These are phyloP conservation scores for Venusia cambrica DNA, from an alignment of 2,888 invertebrate genomes.

Conservation along the genomic window DNA sequence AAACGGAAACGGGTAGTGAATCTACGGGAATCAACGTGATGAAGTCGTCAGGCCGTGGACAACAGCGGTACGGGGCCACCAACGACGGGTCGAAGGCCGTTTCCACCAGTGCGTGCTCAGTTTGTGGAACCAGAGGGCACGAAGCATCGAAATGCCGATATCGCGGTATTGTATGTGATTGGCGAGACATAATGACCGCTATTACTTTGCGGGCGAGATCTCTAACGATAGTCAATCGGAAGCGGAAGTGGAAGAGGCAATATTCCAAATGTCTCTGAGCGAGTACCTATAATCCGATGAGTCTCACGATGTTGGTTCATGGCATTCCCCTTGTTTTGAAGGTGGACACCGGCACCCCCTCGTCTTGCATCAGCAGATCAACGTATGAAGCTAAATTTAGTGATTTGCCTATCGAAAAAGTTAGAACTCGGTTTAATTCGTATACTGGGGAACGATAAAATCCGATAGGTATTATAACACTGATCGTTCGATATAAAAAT, in stretches of 20 bases:
- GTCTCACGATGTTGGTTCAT: not conserved
- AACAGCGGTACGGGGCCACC: too few relatives aligned
- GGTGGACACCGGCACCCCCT: not conserved
- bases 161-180: conserved; percentile 13
- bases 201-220: too few relatives aligned
- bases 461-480: not conserved
- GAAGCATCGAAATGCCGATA: too few relatives aligned
- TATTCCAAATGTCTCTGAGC: conserved; percentile 6
- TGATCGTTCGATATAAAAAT: not conserved
- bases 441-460: conserved; percentile 7
- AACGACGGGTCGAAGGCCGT: too few relatives aligned
- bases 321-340: not conserved
- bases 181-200: too few relatives aligned
- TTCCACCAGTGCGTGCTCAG: too few relatives aligned
- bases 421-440: conserved; percentile 6
- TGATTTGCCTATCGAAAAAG: not conserved
- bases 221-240: conserved; percentile 17
- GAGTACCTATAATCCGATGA: conserved; percentile 6
- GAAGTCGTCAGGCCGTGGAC: conserved; percentile 8
- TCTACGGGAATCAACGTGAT: not conserved
- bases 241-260: conserved; percentile 14
- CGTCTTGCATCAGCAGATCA: conserved; percentile 3
- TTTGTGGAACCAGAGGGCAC: too few relatives aligned
- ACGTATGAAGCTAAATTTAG: conserved; percentile 4
- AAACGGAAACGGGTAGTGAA: conserved; percentile 3